Evolutionary conservation across 2,888 invertebrate genomes (phyloP).

Genomic region (Macaria notata): DNA sequence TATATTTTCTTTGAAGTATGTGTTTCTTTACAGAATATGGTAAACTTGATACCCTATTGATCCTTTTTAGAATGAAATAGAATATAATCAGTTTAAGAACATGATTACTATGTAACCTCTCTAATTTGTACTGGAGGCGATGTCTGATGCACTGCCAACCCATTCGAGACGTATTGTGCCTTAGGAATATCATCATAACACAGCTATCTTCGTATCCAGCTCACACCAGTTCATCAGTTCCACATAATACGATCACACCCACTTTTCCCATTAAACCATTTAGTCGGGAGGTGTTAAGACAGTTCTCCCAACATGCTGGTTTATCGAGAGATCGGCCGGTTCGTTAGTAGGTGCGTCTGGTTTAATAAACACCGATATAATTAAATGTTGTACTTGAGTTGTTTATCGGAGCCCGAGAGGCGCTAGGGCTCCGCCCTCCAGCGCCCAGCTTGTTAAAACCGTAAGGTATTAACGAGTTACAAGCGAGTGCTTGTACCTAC

Average conservation of each 20-base stretch:
- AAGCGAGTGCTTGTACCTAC: slow-evolving; percentile 28
- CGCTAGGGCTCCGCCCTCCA: slow-evolving; percentile 58
- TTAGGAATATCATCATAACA: too few species aligned
- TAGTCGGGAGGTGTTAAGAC: slow-evolving; percentile 68
- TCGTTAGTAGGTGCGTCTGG: slow-evolving; percentile 61
- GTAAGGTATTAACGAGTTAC: slow-evolving; percentile 67
- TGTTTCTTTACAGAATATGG: too few species aligned
- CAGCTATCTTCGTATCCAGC: too few species aligned
- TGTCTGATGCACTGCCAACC: too few species aligned
- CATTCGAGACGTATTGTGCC: too few species aligned
- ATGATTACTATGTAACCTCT: too few species aligned
- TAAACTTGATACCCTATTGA: too few species aligned
- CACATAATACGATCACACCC: slow-evolving; percentile 22
- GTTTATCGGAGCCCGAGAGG: slow-evolving; percentile 63
- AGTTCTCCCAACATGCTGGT: slow-evolving; percentile 58
- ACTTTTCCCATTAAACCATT: slow-evolving; percentile 25
- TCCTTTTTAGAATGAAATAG: too few species aligned
- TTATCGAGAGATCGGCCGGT: slow-evolving; percentile 64
- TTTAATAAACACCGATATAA: slow-evolving; percentile 80
- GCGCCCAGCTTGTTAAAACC: slow-evolving; percentile 59
- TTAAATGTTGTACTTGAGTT: slow-evolving; percentile 79
- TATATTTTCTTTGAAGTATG: too few species aligned
- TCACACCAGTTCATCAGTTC: slow-evolving; percentile 1
- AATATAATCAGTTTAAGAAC: too few species aligned
- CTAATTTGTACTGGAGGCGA: too few species aligned